Evolutionary conservation across 2,888 invertebrate species (phyloP).

Genomic region (Lepetodrilus schrolli): DNA sequence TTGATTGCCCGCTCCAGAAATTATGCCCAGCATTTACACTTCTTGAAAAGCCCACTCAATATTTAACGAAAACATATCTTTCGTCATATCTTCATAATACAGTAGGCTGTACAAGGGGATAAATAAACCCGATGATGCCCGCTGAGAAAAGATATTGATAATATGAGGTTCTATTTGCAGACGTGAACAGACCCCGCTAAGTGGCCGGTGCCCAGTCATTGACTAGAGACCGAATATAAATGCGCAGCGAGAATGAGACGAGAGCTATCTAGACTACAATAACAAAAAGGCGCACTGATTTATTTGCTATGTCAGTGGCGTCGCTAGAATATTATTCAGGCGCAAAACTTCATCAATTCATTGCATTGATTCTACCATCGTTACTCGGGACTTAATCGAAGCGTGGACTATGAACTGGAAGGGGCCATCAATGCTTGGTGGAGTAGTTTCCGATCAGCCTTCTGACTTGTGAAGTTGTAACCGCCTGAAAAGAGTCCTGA

Average conservation of each 20-base stretch:
- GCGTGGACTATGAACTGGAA: neutral
- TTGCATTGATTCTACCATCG: slow-evolving; percentile 24
- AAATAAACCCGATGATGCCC: neutral
- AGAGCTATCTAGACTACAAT: slow-evolving; percentile 18
- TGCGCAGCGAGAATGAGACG: neutral
- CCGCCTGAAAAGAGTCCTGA: too few species aligned
- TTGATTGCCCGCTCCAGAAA: too few species aligned
- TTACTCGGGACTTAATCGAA: slow-evolving; percentile 31
- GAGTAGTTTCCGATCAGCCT: neutral
- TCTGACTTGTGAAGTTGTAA: too few species aligned
- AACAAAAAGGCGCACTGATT: slow-evolving; percentile 29
- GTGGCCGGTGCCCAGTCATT: slow-evolving; percentile 19
- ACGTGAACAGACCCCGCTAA: slow-evolving; percentile 24
- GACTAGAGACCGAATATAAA: slow-evolving; percentile 27
- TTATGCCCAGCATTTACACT: too few species aligned
- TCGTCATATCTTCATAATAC: neutral
- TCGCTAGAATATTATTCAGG: slow-evolving; percentile 27
- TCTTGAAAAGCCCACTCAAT: neutral
- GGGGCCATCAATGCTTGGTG: neutral
- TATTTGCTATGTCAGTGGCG: slow-evolving; percentile 29
- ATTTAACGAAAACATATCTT: neutral
- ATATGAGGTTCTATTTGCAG: slow-evolving; percentile 15
- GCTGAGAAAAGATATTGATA: slow-evolving; percentile 27
- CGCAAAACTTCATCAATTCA: slow-evolving; percentile 31
- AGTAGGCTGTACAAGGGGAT: neutral